Conservation (phyloP, 2,113 vertebrate genomes). For the Desmodus rotundus region DNA sequence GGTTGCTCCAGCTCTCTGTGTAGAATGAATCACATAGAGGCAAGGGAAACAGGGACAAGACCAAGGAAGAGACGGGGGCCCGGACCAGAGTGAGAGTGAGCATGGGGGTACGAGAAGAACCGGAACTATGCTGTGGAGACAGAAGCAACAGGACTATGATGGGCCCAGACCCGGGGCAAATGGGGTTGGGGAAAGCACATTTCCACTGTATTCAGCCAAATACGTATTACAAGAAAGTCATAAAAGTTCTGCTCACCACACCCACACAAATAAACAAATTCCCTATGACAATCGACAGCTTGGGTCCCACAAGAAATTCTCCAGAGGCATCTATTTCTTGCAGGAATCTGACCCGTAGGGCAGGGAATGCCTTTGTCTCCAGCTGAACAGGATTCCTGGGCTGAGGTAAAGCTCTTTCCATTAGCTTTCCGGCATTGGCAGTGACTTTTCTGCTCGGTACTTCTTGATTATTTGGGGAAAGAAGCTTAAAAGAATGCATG, state of each 20-base stretch:
- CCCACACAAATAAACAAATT: background rate
- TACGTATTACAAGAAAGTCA: background rate
- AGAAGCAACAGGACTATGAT: background rate
- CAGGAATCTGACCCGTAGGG: background rate
- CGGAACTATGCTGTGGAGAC: background rate
- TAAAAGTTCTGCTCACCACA: background rate
- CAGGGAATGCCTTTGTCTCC: background rate
- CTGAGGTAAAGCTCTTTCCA: background rate
- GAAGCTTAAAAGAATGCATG: background rate
- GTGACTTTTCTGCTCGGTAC: background rate
- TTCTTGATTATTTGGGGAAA: background rate
- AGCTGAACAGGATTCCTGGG: background rate
- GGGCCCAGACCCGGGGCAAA: fast-evolving
- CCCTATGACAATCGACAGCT: background rate
- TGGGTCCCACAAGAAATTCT: background rate
- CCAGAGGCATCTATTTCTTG: background rate
- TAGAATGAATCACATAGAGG: background rate
- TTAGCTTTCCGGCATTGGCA: background rate
- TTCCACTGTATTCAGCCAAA: background rate
- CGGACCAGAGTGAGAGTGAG: fast-evolving
- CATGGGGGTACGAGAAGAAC: background rate
- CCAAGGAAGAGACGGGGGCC: background rate
- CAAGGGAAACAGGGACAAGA: background rate
- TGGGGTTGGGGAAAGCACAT: too few species aligned
- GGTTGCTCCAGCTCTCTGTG: background rate